Conservation (phyloP, 2,888 invertebrate genomes). For the Cremastinae sp. region DNA sequence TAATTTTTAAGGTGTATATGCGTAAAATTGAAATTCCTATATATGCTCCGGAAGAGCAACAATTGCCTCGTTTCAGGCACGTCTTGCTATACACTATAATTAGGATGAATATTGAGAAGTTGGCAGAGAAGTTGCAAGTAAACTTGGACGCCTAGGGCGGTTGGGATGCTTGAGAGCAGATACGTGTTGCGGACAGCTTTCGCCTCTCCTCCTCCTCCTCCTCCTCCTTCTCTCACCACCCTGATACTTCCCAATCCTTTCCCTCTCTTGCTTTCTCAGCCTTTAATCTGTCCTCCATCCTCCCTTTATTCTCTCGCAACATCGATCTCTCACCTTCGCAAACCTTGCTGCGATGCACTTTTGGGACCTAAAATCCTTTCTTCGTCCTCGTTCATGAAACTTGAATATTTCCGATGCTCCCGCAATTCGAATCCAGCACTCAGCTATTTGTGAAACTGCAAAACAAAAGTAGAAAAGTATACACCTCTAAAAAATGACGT, state of each 20-base stretch:
- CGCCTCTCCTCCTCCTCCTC: conserved; percentile 68
- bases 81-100: conserved; percentile 73
- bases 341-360: conserved; percentile 23
- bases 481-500: too few species aligned
- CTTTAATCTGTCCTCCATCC: conserved; percentile 44
- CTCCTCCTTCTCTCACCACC: conserved; percentile 57
- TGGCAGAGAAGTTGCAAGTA: conserved; percentile 80
- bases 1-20: not conserved
- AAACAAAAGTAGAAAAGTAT: too few species aligned
- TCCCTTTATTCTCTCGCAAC: conserved; percentile 43
- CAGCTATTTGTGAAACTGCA: too few species aligned
- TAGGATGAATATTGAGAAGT: conserved; percentile 81
- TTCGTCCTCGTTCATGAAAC: conserved; percentile 18
- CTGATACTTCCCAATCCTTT: conserved; percentile 62
- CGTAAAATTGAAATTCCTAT: conserved; percentile 9
- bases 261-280: conserved; percentile 50
- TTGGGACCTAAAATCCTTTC: conserved; percentile 38
- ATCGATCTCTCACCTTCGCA: conserved; percentile 48
- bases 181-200: conserved; percentile 80
- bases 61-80: conserved; percentile 58
- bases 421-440: conserved; percentile 61
- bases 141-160: conserved; percentile 79
- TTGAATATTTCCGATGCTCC: conserved; percentile 73
- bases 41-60: conserved; percentile 50
- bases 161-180: conserved; percentile 79